phyloP scores from a whole-genome alignment of 1,140 invertebrate species.

The Maconellicoccus hirsutus region DNA sequence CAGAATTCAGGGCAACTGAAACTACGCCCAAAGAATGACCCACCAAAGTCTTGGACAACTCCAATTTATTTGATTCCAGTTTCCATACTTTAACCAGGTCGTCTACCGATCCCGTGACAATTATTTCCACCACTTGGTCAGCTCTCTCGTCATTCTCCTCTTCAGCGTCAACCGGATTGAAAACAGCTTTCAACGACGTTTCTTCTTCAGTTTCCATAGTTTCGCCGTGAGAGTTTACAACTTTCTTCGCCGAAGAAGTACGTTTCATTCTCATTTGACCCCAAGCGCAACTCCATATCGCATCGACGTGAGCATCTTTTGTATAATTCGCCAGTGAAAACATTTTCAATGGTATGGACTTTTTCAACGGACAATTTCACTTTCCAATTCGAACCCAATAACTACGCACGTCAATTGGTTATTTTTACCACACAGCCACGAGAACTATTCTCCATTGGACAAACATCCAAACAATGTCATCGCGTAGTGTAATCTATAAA shows the following conservation, averaged over 20 bases:
- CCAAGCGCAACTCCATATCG: conserved; percentile 88
- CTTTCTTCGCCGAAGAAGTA: not conserved
- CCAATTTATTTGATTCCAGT: conserved; percentile 52
- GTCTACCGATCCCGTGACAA: conserved; percentile 87
- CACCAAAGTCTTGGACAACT: conserved; percentile 66
- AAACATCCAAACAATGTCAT: no score
- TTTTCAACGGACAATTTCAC: no score
- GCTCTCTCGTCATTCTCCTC: conserved; percentile 23
- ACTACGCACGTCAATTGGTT: no score
- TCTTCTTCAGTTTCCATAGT: not conserved
- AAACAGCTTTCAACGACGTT: not conserved
- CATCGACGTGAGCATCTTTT: conserved; percentile 84
- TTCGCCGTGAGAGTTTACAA: no score
- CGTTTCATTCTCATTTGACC: conserved; percentile 47
- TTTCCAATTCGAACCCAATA: no score
- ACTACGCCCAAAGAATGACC: conserved; percentile 90
- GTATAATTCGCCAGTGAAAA: conserved; percentile 74
- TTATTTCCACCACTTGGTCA: conserved; percentile 38
- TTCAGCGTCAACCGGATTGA: conserved; percentile 19
- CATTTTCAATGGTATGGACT: conserved; percentile 34
- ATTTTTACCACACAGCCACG: no score
- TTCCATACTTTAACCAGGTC: conserved; percentile 88
- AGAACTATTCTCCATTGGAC: no score
- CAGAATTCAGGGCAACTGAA: conserved; percentile 80
- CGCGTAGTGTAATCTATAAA: no score